phyloP scores from a whole-genome alignment of 2,113 vertebrate genomes.

The Azemiops feae region DNA sequence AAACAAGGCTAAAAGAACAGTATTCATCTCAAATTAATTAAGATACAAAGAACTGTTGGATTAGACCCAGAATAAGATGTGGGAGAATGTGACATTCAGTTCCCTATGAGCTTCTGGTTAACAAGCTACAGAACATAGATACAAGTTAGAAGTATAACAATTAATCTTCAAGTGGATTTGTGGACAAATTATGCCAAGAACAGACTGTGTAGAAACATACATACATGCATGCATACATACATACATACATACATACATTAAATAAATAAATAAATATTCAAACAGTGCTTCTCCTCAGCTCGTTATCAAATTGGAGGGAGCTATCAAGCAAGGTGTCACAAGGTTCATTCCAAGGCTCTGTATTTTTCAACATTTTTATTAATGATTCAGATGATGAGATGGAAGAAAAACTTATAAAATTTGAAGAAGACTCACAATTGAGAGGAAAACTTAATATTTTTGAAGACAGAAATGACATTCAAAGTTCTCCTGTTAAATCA shows the following conservation, averaged over 20 bases:
- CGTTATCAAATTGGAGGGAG: background rate
- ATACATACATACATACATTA: too few species aligned
- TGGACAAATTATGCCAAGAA: background rate
- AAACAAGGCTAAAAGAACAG: background rate
- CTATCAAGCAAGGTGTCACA: background rate
- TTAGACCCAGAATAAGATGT: background rate
- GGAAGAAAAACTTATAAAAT: background rate
- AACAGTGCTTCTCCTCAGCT: background rate
- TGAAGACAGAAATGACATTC: background rate
- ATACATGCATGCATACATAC: too few species aligned
- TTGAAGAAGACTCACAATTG: background rate
- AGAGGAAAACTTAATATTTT: background rate
- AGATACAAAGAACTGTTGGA: background rate
- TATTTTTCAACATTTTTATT: background rate
- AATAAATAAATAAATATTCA: background rate
- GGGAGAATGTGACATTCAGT: background rate
- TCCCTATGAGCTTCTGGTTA: background rate
- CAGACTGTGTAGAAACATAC: background rate
- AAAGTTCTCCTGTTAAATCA: background rate
- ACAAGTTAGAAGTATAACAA: background rate
- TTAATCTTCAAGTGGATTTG: background rate
- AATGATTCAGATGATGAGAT: background rate
- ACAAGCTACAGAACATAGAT: background rate
- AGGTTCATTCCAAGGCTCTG: background rate
- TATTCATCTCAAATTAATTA: background rate